phyloP scores from a whole-genome alignment of 2,797 vertebrate species.

The Apogon talboti region DNA sequence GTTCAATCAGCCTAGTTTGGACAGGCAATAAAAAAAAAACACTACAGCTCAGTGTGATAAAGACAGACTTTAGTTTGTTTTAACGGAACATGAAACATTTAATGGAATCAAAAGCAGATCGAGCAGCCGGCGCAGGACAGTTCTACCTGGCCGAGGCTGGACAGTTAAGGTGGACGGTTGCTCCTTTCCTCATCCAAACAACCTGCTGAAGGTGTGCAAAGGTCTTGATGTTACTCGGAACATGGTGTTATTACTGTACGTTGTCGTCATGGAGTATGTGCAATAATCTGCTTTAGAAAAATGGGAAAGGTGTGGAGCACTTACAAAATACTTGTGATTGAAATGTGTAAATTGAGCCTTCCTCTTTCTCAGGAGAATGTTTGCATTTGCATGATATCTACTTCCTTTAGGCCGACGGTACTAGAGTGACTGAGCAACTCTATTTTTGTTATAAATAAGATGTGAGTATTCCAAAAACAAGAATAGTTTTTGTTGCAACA shows the following conservation, averaged over 20 bases:
- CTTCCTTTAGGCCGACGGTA: constrained; percentile 40
- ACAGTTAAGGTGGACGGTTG: not conserved
- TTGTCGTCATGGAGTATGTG: constrained; percentile 25
- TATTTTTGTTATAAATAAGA: constrained; percentile 64
- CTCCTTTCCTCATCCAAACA: constrained; percentile 28
- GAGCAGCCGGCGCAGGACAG: constrained; percentile 2
- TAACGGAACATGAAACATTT: too few relatives aligned
- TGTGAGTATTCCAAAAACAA: constrained; percentile 17
- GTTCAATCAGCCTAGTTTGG: not conserved
- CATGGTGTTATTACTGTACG: not conserved
- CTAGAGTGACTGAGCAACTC: constrained; percentile 41
- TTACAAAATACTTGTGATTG: constrained; percentile 46
- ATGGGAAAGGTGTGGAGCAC: not conserved
- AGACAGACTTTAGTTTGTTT: too few relatives aligned
- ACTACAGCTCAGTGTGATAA: too few relatives aligned
- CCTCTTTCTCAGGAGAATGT: constrained; percentile 71
- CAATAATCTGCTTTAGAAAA: constrained; percentile 33
- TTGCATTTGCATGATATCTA: constrained; percentile 44
- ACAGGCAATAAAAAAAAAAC: not conserved
- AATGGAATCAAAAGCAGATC: too few relatives aligned
- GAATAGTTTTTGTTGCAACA: constrained; percentile 11
- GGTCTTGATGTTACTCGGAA: constrained; percentile 26
- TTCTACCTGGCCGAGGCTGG: not conserved
- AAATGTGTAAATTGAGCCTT: constrained; percentile 48
- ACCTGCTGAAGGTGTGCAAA: constrained; percentile 20